Conservation (phyloP, 2,888 invertebrate genomes). For the Acronicta leporina region DNA sequence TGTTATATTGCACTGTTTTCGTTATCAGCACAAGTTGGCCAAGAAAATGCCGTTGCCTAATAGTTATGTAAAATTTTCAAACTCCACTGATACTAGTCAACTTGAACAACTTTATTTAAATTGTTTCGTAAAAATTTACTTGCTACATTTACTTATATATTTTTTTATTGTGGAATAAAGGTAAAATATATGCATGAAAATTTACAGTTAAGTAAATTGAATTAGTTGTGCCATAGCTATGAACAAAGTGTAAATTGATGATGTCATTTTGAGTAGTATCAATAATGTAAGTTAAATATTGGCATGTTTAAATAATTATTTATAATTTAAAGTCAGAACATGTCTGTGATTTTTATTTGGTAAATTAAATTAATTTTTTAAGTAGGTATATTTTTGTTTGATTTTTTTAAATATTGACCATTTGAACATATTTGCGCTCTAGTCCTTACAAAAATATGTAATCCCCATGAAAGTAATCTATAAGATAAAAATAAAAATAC, state of each 20-base stretch:
- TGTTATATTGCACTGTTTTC: no score
- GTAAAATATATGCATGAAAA: not conserved
- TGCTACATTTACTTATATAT: no score
- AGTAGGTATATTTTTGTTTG: conserved; percentile 8
- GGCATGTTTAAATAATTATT: conserved; percentile 68
- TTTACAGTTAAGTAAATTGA: conserved; percentile 6
- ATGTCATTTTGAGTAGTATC: conserved; percentile 33
- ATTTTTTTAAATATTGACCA: not conserved
- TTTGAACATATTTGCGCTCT: not conserved
- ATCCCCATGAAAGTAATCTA: not conserved
- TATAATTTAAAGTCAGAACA: conserved; percentile 67
- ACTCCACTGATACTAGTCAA: conserved; percentile 41
- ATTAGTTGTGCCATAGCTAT: conserved; percentile 47
- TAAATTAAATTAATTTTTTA: conserved; percentile 41
- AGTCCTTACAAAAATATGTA: not conserved
- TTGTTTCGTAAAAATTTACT: no score
- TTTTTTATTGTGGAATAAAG: not conserved
- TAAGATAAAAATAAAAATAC: conserved; percentile 16
- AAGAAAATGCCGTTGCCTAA: conserved; percentile 8
- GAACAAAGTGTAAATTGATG: conserved; percentile 15
- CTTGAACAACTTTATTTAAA: no score
- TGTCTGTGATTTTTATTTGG: conserved; percentile 79
- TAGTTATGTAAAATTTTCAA: conserved; percentile 22
- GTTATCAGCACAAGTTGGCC: not conserved
- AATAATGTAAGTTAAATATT: conserved; percentile 41